Conservation (phyloP, 2,113 vertebrate species). For the Urocynchramus pylzowi region DNA sequence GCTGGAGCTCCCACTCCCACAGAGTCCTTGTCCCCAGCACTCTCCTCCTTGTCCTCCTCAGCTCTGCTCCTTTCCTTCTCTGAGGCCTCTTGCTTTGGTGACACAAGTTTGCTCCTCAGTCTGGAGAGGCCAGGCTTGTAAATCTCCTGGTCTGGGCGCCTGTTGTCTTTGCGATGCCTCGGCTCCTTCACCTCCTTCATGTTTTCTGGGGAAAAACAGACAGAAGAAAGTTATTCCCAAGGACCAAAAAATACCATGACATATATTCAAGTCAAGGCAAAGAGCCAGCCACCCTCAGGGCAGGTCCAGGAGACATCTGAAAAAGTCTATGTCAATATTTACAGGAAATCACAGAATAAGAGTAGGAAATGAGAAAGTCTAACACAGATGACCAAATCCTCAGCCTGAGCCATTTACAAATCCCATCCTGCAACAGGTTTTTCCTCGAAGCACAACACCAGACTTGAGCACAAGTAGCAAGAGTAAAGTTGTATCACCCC, state of each 20-base stretch:
- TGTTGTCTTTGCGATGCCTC: slow-evolving; percentile 80
- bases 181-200: slow-evolving; percentile 76
- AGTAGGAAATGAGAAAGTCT: neutral
- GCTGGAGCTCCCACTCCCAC: neutral
- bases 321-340: neutral
- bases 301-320: neutral
- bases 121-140: slow-evolving; percentile 83
- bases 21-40: neutral
- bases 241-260: neutral
- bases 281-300: neutral
- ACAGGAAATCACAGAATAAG: neutral
- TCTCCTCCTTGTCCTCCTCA: slow-evolving; percentile 50
- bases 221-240: neutral
- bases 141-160: slow-evolving; percentile 87
- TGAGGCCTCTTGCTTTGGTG: slow-evolving; percentile 43
- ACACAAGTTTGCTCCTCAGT: slow-evolving; percentile 65
- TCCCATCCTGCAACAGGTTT: neutral
- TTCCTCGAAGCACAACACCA: rapidly evolving
- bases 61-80: slow-evolving; percentile 15
- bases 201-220: slow-evolving; percentile 53
- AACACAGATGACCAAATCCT: neutral
- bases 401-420: neutral
- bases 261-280: neutral
- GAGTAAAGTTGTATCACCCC: rapidly evolving
- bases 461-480: rapidly evolving